These are phyloP conservation scores for Thymelicus sylvestris DNA, from an alignment of 2,888 invertebrate genomes.

Conservation along the genomic window DNA sequence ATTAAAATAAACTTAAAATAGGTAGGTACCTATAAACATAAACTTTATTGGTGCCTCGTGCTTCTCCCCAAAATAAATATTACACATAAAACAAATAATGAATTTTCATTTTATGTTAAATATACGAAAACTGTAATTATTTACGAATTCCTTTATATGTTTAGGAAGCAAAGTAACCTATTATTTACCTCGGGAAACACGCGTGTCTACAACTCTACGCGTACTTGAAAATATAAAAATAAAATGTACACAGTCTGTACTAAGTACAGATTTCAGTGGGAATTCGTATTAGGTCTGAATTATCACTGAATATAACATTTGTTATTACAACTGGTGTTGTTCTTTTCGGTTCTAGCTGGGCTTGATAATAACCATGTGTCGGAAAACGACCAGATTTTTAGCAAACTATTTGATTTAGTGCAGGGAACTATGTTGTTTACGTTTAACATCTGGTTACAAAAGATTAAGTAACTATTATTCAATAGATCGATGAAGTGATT, in stretches of 20 bases:
- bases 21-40: too few species aligned
- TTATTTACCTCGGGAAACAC: slow-evolving; percentile 13
- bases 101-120: not conserved
- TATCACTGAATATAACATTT: slow-evolving; percentile 52
- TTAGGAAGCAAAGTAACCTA: slow-evolving; percentile 13
- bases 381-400: slow-evolving; percentile 29
- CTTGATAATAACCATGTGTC: slow-evolving; percentile 33
- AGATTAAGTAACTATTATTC: not conserved
- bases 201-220: slow-evolving; percentile 17
- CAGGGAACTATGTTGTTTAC: slow-evolving; percentile 14
- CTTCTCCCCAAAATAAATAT: too few species aligned
- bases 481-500: not conserved
- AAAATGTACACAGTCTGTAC: not conserved
- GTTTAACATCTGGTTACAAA: slow-evolving; percentile 1
- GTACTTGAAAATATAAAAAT: slow-evolving; percentile 13
- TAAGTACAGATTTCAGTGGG: slow-evolving; percentile 36
- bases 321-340: slow-evolving; percentile 60
- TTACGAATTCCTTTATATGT: slow-evolving; percentile 21
- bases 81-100: not conserved
- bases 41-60: too few species aligned
- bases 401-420: slow-evolving; percentile 19
- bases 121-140: slow-evolving; percentile 4
- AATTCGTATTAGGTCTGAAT: slow-evolving; percentile 49
- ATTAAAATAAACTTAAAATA: too few species aligned
- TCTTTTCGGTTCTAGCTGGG: slow-evolving; percentile 9